Base-by-base conservation (phyloP, 2,113 vertebrate genomes). In the Ictidomys tridecemlineatus region DNA sequence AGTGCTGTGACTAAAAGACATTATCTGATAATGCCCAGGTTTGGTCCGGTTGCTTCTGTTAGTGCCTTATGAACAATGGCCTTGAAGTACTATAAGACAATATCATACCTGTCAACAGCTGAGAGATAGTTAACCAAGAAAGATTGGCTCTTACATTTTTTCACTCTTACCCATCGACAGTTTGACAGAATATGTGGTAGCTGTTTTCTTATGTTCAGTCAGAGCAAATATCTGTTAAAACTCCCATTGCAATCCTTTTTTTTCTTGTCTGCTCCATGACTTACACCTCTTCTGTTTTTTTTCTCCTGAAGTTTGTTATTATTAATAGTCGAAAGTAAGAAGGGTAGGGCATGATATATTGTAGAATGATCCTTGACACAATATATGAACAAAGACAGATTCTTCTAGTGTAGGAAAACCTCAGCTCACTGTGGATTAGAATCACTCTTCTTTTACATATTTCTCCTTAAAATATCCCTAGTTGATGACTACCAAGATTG, bases 391-490 rank as follows among this genome's bases (percentile, higher is more conserved):
- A 93, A 79, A 76, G 10, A 0, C 37, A 65, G 63, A 63, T 89
- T 80, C 37, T 86, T 37, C 7, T 63, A 51, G 22, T 93, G 17
- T 82, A 78, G 72, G 24, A 91, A 95, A 93, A 87, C 32, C 26
- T 51, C 73, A 37, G 84, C 17, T 63, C 8, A n/a, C 24, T 39
- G 11, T 85, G 34, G 51, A 24, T 24, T 58, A 58, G 56, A 58
- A 2, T 58, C 56, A 58, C 22, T 22, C 32, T 18, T 65, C 5
- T 16, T 11, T 37, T 14, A 14, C 3, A 34, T 92, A 56, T 51
- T 90, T 85, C 93, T 87, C 78, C 48, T 95, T 94, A 67, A 93
- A 94, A 70, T 83, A 73, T n/a, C 67, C 9, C 37, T 20, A 53
- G 11, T 70, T 94, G 76, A 94, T 94, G 73, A 56, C 28, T 37